Percentiles rank a stretch among this genome's conserved stretches.
Evolutionary conservation across 2,797 vertebrate genomes (phyloP).

Genomic region (Pseudomugil gertrudae): DNA sequence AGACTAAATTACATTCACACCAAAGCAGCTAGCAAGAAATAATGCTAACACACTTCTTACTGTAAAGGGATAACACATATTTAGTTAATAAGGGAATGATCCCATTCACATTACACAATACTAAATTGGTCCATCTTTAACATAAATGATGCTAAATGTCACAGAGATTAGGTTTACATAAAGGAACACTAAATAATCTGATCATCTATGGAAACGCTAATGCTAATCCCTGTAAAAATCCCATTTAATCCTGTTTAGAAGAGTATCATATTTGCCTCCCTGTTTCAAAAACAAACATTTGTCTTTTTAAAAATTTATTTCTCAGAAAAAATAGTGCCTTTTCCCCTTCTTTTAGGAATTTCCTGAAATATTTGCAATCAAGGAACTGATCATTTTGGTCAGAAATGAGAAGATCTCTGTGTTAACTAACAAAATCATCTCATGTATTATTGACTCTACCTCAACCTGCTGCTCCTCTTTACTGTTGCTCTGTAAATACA

Average conservation of each 20-base stretch:
- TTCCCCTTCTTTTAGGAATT: not conserved
- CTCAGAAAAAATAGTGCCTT: slow-evolving; percentile 9
- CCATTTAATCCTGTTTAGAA: slow-evolving; percentile 62
- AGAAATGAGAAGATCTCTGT: no score
- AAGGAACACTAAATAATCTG: slow-evolving; percentile 15
- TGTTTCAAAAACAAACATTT: slow-evolving; percentile 37
- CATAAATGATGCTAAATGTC: slow-evolving; percentile 4
- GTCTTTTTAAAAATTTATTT: not conserved
- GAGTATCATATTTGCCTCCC: slow-evolving; percentile 34
- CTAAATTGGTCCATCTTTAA: not conserved
- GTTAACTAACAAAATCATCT: not conserved
- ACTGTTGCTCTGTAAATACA: slow-evolving; percentile 40
- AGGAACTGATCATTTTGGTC: not conserved
- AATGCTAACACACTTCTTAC: no score
- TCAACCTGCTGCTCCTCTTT: slow-evolving; percentile 11
- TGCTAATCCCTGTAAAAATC: slow-evolving; percentile 63
- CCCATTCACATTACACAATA: no score
- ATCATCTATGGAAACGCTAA: slow-evolving; percentile 22
- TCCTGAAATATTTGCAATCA: not conserved
- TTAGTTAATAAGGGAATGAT: no score
- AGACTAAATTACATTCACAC: no score
- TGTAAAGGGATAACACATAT: no score
- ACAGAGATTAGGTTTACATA: not conserved
- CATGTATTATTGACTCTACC: slow-evolving; percentile 1
- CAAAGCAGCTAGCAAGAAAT: no score